These are phyloP conservation scores for Drosophila multiciliata DNA, from an alignment of 2,888 invertebrate genomes.

Conservation along the genomic window DNA sequence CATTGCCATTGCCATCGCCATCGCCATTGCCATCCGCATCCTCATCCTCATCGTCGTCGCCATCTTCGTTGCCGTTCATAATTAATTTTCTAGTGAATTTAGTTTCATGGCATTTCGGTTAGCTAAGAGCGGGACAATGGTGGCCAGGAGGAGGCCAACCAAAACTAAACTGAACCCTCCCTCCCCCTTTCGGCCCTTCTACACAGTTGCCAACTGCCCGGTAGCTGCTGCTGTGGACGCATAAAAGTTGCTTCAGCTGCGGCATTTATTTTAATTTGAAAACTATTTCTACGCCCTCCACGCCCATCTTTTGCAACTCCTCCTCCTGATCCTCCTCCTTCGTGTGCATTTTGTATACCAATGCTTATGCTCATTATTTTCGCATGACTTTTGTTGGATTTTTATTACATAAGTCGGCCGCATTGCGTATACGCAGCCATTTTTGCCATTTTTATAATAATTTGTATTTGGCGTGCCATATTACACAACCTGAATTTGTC, in stretches of 20 bases:
- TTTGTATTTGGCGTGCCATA: conserved; percentile 71
- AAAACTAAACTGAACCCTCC: not conserved
- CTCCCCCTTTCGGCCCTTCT: not conserved
- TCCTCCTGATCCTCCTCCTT: not conserved
- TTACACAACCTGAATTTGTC: conserved; percentile 35
- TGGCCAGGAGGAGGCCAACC: conserved; percentile 23
- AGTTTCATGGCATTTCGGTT: conserved; percentile 76
- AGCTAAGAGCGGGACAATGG: conserved; percentile 59
- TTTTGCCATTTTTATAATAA: conserved; percentile 65
- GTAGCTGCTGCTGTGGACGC: conserved; percentile 52
- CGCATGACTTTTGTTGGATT: conserved; percentile 75
- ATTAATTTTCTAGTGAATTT: conserved; percentile 80
- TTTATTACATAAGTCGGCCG: conserved; percentile 70
- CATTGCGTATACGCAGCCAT: conserved; percentile 74
- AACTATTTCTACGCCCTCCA: conserved; percentile 69
- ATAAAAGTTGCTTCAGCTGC: conserved; percentile 75
- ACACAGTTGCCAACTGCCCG: conserved; percentile 1
- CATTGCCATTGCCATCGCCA: not conserved
- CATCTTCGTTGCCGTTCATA: conserved; percentile 64
- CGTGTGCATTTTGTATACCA: conserved; percentile 23
- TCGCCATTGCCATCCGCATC: conserved; percentile 15
- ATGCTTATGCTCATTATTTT: conserved; percentile 73
- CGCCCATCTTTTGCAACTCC: not conserved
- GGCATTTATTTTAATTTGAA: conserved; percentile 80
- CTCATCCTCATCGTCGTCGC: conserved; percentile 7